Conservation (phyloP, 2,797 vertebrate genomes). For the Poeciliopsis gracilis region DNA sequence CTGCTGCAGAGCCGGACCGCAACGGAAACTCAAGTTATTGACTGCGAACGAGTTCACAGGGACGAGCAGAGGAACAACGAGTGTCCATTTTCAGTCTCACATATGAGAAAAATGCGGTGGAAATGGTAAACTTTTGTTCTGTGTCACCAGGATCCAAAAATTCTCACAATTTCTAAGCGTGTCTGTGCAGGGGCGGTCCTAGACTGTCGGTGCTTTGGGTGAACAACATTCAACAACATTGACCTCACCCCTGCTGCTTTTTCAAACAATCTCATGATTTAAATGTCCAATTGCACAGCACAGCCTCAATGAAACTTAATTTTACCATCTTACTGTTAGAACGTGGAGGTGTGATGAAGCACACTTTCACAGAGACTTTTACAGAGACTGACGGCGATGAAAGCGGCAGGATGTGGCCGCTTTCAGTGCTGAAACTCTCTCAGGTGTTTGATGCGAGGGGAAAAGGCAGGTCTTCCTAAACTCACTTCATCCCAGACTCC, state of each 20-base stretch:
- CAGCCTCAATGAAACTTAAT: too few species aligned
- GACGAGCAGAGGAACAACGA: slow-evolving; percentile 7
- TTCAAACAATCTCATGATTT: too few species aligned
- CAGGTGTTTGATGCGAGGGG: slow-evolving; percentile 48
- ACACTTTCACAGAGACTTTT: too few species aligned
- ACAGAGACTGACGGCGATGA: too few species aligned
- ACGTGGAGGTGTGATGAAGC: too few species aligned
- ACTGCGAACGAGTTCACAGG: slow-evolving; percentile 42
- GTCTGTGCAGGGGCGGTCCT: not conserved
- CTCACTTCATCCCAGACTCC: slow-evolving; percentile 43
- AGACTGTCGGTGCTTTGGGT: too few species aligned
- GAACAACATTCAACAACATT: too few species aligned
- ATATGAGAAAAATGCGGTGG: slow-evolving; percentile 2
- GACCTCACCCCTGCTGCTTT: too few species aligned
- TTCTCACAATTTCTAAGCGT: not conserved
- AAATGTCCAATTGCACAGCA: too few species aligned
- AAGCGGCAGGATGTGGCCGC: too few species aligned
- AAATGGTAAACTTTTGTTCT: slow-evolving; percentile 16
- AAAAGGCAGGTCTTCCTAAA: slow-evolving; percentile 24
- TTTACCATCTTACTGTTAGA: too few species aligned
- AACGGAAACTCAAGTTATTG: slow-evolving; percentile 28
- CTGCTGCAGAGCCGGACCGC: not conserved
- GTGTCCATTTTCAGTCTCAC: slow-evolving; percentile 16
- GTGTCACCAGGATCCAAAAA: not conserved
- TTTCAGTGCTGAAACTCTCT: slow-evolving; percentile 11